These are phyloP conservation scores for Dryocosmus kuriphilus DNA, from an alignment of 2,888 invertebrate genomes.

Conservation along the genomic window DNA sequence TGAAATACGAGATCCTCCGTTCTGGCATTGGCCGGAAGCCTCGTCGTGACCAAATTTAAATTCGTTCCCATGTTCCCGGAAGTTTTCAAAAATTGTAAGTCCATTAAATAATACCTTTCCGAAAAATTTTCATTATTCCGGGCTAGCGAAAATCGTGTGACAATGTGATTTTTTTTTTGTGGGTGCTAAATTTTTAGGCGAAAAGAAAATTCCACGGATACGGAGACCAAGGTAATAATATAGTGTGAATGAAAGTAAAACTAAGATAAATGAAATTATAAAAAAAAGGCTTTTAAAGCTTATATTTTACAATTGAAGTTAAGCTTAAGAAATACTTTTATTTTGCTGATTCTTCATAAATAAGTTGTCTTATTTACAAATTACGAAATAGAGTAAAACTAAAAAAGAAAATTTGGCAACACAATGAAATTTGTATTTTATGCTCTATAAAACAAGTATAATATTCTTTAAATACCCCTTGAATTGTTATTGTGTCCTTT, in stretches of 20 bases:
- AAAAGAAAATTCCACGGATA: background rate
- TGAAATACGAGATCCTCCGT: constrained; percentile 28
- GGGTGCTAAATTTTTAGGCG: constrained; percentile 2
- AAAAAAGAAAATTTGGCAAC: too few species aligned
- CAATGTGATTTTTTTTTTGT: constrained; percentile 24
- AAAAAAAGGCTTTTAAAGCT: too few species aligned
- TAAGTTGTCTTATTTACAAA: too few species aligned
- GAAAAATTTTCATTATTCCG: background rate
- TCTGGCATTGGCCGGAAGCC: constrained; percentile 11
- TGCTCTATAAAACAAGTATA: too few species aligned
- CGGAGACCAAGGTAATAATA: constrained; percentile 17
- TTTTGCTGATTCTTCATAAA: too few species aligned
- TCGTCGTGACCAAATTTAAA: constrained; percentile 26
- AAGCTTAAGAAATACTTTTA: too few species aligned
- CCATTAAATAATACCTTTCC: background rate
- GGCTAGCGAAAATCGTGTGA: constrained; percentile 9
- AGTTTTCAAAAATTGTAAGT: background rate
- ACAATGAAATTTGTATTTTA: too few species aligned
- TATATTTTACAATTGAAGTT: too few species aligned
- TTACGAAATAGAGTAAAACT: too few species aligned
- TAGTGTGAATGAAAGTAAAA: background rate
- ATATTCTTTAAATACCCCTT: too few species aligned
- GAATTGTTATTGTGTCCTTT: too few species aligned
- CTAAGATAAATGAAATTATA: background rate
- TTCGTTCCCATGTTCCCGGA: background rate